Percentiles rank a stretch among this genome's conserved stretches.
phyloP scores from a whole-genome alignment of 2,888 invertebrate species.

The Baccha elongata region DNA sequence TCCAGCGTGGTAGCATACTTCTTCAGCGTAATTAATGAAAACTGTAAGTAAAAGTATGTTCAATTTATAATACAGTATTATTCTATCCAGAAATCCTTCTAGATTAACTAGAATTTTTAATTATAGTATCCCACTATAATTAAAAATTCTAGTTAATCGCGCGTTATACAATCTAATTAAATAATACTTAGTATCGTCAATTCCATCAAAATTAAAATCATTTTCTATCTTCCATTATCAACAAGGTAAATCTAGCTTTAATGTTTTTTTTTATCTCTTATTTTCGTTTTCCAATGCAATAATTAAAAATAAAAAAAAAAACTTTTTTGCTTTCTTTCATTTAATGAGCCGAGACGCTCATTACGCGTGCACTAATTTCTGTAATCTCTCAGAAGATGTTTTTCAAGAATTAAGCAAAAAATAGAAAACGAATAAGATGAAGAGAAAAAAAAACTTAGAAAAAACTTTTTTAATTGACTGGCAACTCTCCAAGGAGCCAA shows the following conservation, averaged over 20 bases:
- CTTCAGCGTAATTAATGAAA: no score
- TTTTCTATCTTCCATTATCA: neutral
- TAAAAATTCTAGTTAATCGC: no score
- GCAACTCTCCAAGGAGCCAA: slow-evolving; percentile 54
- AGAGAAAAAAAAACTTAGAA: slow-evolving; percentile 20
- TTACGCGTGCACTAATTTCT: slow-evolving; percentile 63
- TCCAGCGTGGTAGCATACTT: no score
- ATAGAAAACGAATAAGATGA: slow-evolving; percentile 4
- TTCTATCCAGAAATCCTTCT: no score
- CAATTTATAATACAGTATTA: no score
- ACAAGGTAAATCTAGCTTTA: neutral
- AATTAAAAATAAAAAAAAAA: slow-evolving; percentile 8
- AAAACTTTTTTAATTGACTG: slow-evolving; percentile 67
- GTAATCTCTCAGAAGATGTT: slow-evolving; percentile 50
- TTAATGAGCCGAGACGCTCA: slow-evolving; percentile 45
- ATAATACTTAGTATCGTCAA: slow-evolving; percentile 4
- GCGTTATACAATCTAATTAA: no score
- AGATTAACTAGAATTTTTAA: no score
- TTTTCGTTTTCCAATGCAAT: slow-evolving; percentile 15
- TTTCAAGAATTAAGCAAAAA: slow-evolving; percentile 18
- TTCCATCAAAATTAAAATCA: slow-evolving; percentile 3
- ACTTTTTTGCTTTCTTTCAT: slow-evolving; percentile 12
- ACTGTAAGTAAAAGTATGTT: no score
- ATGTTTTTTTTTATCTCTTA: neutral
- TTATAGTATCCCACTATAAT: no score